These are phyloP conservation scores for Alsophila aescularia DNA, from an alignment of 2,888 invertebrate species.

Conservation along the genomic window DNA sequence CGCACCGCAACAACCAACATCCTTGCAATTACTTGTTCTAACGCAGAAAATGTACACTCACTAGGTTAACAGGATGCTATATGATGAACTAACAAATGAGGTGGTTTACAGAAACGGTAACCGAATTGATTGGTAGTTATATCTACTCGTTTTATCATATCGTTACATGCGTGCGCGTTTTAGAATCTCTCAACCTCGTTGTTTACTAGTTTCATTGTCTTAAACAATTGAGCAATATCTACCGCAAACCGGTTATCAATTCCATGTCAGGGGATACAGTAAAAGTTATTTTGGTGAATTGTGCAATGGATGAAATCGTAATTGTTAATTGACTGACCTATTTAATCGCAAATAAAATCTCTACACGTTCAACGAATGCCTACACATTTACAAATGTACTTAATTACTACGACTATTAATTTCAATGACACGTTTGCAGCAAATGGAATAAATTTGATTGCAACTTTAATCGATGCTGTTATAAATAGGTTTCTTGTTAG, in stretches of 20 bases:
- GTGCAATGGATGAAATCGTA: too few relatives aligned
- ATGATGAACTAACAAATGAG: slow-evolving; percentile 53
- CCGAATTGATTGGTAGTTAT: slow-evolving; percentile 29
- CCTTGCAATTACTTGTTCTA: slow-evolving; percentile 50
- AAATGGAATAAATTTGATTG: not conserved
- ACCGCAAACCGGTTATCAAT: too few relatives aligned
- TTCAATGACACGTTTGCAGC: not conserved
- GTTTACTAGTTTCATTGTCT: too few relatives aligned
- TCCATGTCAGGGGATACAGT: slow-evolving; percentile 1
- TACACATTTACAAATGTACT: not conserved
- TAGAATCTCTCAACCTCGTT: too few relatives aligned
- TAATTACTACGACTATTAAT: not conserved
- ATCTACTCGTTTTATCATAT: slow-evolving; percentile 35
- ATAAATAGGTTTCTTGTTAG: too few relatives aligned
- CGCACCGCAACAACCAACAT: slow-evolving; percentile 38
- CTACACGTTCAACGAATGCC: not conserved
- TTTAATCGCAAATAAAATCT: not conserved
- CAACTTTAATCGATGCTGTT: too few relatives aligned
- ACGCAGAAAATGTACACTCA: slow-evolving; percentile 54
- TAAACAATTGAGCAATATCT: too few relatives aligned
- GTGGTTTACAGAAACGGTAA: slow-evolving; percentile 16
- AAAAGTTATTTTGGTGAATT: too few relatives aligned
- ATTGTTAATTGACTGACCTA: not conserved
- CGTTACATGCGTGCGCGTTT: slow-evolving; percentile 40
- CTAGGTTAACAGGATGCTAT: slow-evolving; percentile 71